Evolutionary conservation across 2,797 vertebrate species (phyloP).

Genomic region (Erithacus rubecula): DNA sequence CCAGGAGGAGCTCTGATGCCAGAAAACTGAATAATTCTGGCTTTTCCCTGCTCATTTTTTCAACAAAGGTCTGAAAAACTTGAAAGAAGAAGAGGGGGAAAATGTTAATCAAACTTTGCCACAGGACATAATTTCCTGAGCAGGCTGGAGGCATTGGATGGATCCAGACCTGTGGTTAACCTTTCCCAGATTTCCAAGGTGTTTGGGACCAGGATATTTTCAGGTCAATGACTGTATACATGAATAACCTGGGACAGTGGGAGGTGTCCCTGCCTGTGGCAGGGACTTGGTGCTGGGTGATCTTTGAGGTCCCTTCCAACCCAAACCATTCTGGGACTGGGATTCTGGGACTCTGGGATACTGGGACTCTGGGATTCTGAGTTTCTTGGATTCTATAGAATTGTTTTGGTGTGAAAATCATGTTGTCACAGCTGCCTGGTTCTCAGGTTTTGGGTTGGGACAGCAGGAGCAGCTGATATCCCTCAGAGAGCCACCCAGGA

Average conservation of each 20-base stretch:
- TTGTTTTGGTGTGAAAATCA: neutral
- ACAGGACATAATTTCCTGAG: neutral
- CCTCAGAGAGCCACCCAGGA: neutral
- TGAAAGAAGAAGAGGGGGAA: too few species aligned
- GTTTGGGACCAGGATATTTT: neutral
- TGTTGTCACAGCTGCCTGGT: neutral
- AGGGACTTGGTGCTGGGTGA: neutral
- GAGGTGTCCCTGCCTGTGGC: neutral
- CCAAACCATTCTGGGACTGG: neutral
- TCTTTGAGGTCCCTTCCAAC: neutral
- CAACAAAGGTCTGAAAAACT: neutral
- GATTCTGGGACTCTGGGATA: too few species aligned
- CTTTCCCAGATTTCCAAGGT: neutral
- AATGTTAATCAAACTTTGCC: neutral
- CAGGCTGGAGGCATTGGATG: neutral
- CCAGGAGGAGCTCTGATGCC: neutral
- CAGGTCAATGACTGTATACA: accelerated
- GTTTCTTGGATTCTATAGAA: neutral
- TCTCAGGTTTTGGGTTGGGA: neutral
- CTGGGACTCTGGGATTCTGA: neutral
- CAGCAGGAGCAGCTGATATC: neutral
- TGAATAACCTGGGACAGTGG: neutral
- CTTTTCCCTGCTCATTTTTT: neutral
- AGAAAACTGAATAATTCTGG: neutral
- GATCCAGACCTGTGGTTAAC: neutral